Conservation (phyloP, 1,140 invertebrate species). For the Zaprionus vittiger region DNA sequence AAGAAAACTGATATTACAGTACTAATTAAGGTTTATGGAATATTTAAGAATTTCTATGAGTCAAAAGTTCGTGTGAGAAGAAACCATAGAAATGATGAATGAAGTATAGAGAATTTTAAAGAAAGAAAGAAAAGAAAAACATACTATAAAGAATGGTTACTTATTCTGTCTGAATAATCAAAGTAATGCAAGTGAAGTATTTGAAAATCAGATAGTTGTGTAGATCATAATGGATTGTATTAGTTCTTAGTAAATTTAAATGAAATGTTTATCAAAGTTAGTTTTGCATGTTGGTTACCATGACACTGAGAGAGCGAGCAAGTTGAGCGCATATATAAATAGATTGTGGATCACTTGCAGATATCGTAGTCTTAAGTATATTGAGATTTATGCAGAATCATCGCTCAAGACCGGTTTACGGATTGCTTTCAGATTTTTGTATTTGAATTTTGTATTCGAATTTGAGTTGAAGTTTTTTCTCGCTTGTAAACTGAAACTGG, state of each 20-base stretch:
- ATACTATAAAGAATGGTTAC: neutral
- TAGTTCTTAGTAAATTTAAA: neutral
- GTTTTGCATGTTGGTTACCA: constrained; percentile 11
- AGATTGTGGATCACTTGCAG: constrained; percentile 36
- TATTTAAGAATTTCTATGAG: neutral
- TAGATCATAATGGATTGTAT: neutral
- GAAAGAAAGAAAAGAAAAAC: too few species aligned
- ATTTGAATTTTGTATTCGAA: neutral
- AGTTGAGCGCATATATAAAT: constrained; percentile 26
- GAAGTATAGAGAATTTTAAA: neutral
- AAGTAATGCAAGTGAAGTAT: neutral
- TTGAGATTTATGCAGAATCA: constrained; percentile 53
- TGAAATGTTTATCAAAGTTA: constrained; percentile 3
- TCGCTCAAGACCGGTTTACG: constrained; percentile 54
- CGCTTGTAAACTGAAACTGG: too few species aligned
- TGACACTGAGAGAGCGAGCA: constrained; percentile 20
- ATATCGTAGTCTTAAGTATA: constrained; percentile 39
- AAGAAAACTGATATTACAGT: neutral
- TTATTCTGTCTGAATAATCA: neutral
- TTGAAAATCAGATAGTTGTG: neutral
- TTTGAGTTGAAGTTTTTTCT: neutral
- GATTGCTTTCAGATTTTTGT: constrained; percentile 31
- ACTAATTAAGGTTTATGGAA: neutral
- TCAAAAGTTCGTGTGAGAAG: neutral
- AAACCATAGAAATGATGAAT: neutral